These are phyloP conservation scores for Drosophila prolongata DNA, from an alignment of 2,888 invertebrate genomes.

Conservation along the genomic window DNA sequence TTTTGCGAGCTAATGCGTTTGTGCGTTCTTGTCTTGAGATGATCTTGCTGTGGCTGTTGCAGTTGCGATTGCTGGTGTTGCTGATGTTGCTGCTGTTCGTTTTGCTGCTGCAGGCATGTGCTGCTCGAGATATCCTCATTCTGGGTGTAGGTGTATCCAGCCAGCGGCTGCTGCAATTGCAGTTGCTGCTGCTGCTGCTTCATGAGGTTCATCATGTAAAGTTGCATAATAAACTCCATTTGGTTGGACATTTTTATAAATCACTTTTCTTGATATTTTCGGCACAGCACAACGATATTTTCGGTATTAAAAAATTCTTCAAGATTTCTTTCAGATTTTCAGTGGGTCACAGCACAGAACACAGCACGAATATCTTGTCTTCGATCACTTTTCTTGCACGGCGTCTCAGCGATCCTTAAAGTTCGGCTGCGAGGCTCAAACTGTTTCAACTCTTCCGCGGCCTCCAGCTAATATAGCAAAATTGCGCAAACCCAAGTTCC, in stretches of 20 bases:
- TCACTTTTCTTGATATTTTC: slow-evolving; percentile 20
- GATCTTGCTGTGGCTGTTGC: slow-evolving; percentile 48
- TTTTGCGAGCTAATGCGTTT: slow-evolving; percentile 81
- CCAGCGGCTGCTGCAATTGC: slow-evolving; percentile 61
- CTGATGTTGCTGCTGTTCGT: slow-evolving; percentile 47
- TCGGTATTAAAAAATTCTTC: slow-evolving; percentile 27
- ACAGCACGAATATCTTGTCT: slow-evolving; percentile 27
- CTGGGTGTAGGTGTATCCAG: slow-evolving; percentile 53
- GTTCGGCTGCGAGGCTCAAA: slow-evolving; percentile 83
- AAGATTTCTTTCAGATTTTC: slow-evolving; percentile 20
- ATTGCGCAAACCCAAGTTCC: slow-evolving; percentile 40
- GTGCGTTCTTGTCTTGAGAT: slow-evolving; percentile 71
- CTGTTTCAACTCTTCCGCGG: slow-evolving; percentile 82
- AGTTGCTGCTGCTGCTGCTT: slow-evolving; percentile 78
- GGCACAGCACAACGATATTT: slow-evolving; percentile 17
- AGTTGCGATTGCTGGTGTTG: slow-evolving; percentile 40
- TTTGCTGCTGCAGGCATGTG: slow-evolving; percentile 50
- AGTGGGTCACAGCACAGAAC: slow-evolving; percentile 15
- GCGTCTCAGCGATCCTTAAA: slow-evolving; percentile 67
- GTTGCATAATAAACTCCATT: slow-evolving; percentile 83
- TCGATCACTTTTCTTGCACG: slow-evolving; percentile 47
- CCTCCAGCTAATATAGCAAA: slow-evolving; percentile 77
- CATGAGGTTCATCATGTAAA: slow-evolving; percentile 83
- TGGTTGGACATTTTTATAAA: slow-evolving; percentile 78
- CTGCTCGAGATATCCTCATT: slow-evolving; percentile 77